Conservation (phyloP, 2,113 vertebrate species). For the Paradoxurus hermaphroditus region DNA sequence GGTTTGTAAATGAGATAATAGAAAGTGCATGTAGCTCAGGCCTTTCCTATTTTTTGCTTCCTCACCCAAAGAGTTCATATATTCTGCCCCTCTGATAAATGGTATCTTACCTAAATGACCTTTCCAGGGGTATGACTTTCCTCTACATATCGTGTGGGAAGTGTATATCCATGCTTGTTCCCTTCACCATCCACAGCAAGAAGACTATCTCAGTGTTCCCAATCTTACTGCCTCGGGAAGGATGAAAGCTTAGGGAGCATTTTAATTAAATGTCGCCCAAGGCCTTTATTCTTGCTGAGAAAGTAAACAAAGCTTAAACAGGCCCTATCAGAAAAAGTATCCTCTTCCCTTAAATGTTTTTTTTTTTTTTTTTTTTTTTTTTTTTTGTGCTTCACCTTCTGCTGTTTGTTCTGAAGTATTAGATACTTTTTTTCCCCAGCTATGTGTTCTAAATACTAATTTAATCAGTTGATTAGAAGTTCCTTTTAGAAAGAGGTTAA, state of each 20-base stretch:
- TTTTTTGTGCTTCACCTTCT: background rate
- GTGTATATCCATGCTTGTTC: conserved; percentile 21
- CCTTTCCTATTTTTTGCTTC: background rate
- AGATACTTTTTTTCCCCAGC: background rate
- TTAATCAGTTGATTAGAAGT: background rate
- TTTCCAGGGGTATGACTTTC: background rate
- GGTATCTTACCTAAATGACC: background rate
- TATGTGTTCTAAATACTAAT: conserved; percentile 33
- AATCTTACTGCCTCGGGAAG: conserved; percentile 46
- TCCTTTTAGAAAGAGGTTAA: background rate
- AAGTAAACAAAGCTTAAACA: conserved; percentile 68
- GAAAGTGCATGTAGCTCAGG: background rate
- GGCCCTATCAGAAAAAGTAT: background rate
- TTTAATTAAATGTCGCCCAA: conserved; percentile 71
- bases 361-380: background rate
- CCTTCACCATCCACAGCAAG: background rate
- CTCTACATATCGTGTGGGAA: background rate
- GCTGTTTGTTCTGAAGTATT: background rate
- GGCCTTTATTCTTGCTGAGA: conserved; percentile 64
- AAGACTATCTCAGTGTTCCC: conserved; percentile 31
- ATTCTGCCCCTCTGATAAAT: background rate
- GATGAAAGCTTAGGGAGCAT: conserved; percentile 52
- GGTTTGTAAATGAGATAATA: background rate
- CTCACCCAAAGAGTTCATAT: background rate
- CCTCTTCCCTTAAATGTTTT: conserved; percentile 13